Conservation (phyloP, 2,113 vertebrate species). For the Pangasianodon hypophthalmus region DNA sequence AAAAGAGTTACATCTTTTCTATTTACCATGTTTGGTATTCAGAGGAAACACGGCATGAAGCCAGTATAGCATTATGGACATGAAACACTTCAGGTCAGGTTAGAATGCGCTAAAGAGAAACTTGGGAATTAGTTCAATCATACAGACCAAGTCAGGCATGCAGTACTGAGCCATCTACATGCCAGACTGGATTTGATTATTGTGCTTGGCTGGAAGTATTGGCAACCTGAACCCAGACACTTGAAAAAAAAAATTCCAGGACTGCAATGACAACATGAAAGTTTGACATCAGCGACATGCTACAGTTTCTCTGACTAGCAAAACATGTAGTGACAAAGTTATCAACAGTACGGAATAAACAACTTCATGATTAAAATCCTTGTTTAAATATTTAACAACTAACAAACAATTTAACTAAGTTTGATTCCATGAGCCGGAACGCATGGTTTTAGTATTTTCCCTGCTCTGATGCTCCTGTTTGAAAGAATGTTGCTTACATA, state of each 20-base stretch:
- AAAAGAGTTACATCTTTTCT: neutral
- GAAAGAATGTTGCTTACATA: neutral
- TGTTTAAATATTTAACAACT: neutral
- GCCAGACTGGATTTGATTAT: conserved; percentile 5
- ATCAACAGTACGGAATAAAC: neutral
- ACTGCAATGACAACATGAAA: neutral
- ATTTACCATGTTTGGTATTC: conserved; percentile 16
- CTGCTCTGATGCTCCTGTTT: neutral
- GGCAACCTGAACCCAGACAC: conserved; percentile 14
- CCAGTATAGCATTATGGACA: neutral
- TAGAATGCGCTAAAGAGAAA: conserved; percentile 8
- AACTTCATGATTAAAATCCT: neutral
- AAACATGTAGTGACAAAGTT: neutral
- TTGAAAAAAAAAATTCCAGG: neutral
- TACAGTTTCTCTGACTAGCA: neutral
- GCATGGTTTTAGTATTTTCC: neutral
- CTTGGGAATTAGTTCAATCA: conserved; percentile 9
- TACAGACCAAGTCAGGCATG: conserved; percentile 9
- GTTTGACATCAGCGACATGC: neutral
- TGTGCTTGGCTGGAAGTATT: conserved; percentile 11
- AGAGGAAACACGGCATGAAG: conserved; percentile 3
- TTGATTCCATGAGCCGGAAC: neutral
- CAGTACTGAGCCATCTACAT: neutral
- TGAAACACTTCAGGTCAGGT: conserved; percentile 13
- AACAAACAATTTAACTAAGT: neutral